Conservation (phyloP, 2,888 invertebrate genomes). For the Melinopterus prodromus region DNA sequence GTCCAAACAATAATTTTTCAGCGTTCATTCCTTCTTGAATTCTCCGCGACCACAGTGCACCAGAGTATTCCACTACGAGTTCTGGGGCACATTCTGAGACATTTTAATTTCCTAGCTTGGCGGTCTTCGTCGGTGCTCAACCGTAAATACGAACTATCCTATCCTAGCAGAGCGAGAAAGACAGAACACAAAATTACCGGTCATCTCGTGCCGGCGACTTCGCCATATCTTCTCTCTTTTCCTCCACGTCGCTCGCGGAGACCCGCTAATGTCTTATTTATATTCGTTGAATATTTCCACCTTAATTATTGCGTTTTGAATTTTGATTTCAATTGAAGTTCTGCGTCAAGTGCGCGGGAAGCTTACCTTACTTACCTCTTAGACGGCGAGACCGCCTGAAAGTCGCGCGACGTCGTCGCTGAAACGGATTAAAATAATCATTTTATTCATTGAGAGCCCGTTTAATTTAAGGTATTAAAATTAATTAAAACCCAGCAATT, state of each 20-base stretch:
- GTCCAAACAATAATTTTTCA: constrained; percentile 4
- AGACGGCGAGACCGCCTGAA: constrained; percentile 7
- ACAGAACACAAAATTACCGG: constrained; percentile 44
- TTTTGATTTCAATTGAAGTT: constrained; percentile 55
- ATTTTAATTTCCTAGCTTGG: constrained; percentile 49
- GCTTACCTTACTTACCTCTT: constrained; percentile 22
- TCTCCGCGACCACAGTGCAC: background rate
- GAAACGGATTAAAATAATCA: constrained; percentile 29
- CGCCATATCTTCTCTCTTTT: background rate
- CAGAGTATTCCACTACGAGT: constrained; percentile 4
- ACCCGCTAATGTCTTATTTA: constrained; percentile 44
- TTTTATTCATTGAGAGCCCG: constrained; percentile 24
- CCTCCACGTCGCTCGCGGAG: constrained; percentile 35
- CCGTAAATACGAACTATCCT: constrained; percentile 13
- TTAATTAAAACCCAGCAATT: constrained; percentile 26
- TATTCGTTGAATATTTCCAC: constrained; percentile 47
- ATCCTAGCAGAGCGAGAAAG: background rate
- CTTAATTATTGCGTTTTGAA: constrained; percentile 55
- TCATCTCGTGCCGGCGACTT: constrained; percentile 42
- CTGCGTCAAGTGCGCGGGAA: constrained; percentile 25
- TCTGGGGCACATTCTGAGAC: constrained; percentile 32
- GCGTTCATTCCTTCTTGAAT: background rate
- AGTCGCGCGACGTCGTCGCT: constrained; percentile 13
- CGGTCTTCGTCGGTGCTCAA: constrained; percentile 47
- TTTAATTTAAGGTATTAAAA: constrained; percentile 26